phyloP scores from a whole-genome alignment of 2,797 vertebrate genomes.

The Anniella stebbinsi region DNA sequence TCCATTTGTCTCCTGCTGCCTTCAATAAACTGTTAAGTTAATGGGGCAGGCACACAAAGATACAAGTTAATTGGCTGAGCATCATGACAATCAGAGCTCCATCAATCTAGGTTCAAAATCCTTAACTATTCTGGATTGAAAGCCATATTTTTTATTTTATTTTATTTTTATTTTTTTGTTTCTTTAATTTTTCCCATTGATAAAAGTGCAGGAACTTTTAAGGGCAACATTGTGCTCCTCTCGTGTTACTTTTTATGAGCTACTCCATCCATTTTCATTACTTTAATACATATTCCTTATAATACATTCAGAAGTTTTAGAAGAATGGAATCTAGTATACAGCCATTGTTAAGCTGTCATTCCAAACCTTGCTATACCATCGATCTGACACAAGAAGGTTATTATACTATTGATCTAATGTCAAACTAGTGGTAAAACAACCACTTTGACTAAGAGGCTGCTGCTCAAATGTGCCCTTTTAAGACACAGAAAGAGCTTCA shows the following conservation, averaged over 20 bases:
- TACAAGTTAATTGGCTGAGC: neutral
- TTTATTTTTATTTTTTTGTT: neutral
- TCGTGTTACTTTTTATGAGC: constrained; percentile 55
- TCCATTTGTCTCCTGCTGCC: constrained; percentile 8
- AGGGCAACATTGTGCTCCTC: constrained; percentile 57
- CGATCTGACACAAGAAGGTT: constrained; percentile 68
- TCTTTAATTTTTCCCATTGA: constrained; percentile 36
- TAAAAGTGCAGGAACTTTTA: constrained; percentile 54
- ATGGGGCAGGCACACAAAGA: neutral
- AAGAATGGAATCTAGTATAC: constrained; percentile 58
- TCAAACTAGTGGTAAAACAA: constrained; percentile 70
- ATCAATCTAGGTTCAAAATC: neutral
- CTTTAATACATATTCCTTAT: constrained; percentile 56
- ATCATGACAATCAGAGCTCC: neutral
- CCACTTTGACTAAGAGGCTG: constrained; percentile 64
- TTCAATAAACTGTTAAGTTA: neutral
- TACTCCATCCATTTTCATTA: constrained; percentile 65
- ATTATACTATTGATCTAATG: constrained; percentile 67
- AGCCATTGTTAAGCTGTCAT: constrained; percentile 52
- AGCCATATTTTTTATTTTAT: constrained; percentile 29
- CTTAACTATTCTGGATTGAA: neutral
- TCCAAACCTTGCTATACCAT: constrained; percentile 63
- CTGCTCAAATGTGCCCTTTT: constrained; percentile 24
- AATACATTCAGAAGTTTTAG: constrained; percentile 59
- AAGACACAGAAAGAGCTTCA: constrained; percentile 5